Conservation (phyloP, 2,113 vertebrate genomes). For the Mystacornis crossleyi region DNA sequence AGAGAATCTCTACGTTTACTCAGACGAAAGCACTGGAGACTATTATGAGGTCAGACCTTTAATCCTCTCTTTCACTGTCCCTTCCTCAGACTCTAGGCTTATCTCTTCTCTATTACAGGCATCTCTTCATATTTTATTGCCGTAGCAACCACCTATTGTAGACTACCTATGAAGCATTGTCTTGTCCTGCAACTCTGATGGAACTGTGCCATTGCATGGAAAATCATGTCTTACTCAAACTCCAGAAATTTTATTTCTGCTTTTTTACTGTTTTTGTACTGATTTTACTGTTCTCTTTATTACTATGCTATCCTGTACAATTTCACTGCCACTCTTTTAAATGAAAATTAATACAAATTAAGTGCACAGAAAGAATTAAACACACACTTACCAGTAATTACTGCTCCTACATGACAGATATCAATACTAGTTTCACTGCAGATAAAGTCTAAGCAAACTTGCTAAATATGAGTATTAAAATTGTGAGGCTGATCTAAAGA, state of each 20-base stretch:
- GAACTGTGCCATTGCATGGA: background rate
- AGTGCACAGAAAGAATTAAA: background rate
- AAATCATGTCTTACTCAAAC: background rate
- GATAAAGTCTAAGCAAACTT: background rate
- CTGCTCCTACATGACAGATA: background rate
- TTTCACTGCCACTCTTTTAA: background rate
- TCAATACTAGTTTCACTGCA: background rate
- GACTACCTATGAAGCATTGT: background rate
- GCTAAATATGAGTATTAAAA: background rate
- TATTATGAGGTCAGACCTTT: background rate
- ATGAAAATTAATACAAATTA: background rate
- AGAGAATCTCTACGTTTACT: background rate
- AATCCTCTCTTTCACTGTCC: background rate
- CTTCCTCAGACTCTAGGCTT: background rate
- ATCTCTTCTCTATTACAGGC: accelerated
- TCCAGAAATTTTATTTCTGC: background rate
- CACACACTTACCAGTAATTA: background rate
- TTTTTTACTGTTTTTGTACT: background rate
- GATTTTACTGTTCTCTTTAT: background rate
- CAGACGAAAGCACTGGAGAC: background rate
- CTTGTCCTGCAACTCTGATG: background rate
- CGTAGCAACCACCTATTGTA: background rate
- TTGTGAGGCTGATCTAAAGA: background rate
- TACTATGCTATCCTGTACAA: background rate
- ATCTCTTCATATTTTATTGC: background rate